Conservation (phyloP, 2,888 invertebrate species). For the Polyommatus iphigenia region DNA sequence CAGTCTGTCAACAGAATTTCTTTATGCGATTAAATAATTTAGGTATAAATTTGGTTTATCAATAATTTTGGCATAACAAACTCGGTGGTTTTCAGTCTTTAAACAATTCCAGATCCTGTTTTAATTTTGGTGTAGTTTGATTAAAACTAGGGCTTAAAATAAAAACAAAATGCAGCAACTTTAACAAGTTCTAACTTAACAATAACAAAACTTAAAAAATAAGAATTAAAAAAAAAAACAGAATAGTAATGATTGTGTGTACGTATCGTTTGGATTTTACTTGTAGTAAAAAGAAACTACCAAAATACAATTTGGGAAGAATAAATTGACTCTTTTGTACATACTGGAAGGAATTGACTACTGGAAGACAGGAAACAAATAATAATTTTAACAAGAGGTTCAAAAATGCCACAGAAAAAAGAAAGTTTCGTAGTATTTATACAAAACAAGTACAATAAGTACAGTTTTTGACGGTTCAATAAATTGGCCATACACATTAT, state of each 20-base stretch:
- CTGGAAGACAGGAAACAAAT: constrained; percentile 74
- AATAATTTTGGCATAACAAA: constrained; percentile 54
- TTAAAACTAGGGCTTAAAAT: constrained; percentile 9
- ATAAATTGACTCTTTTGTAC: constrained; percentile 76
- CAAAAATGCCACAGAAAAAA: background rate
- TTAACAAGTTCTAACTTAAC: background rate
- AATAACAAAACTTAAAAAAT: background rate
- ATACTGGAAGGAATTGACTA: constrained; percentile 76
- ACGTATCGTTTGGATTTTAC: background rate
- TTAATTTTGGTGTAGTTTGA: constrained; percentile 18
- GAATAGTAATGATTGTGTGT: background rate
- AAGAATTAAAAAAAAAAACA: background rate
- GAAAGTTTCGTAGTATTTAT: background rate
- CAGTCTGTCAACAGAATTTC: background rate
- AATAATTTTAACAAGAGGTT: constrained; percentile 22
- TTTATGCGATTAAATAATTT: constrained; percentile 37
- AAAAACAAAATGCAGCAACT: background rate
- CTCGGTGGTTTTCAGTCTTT: constrained; percentile 58
- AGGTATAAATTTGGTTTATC: constrained; percentile 50
- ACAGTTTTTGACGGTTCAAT: background rate
- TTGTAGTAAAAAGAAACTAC: constrained; percentile 18
- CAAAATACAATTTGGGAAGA: constrained; percentile 54
- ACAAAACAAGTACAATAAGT: background rate
- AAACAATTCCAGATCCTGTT: constrained; percentile 32
- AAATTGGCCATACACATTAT: background rate